These are phyloP conservation scores for Conopomorpha cramerella DNA, from an alignment of 1,140 invertebrate species.

Conservation along the genomic window DNA sequence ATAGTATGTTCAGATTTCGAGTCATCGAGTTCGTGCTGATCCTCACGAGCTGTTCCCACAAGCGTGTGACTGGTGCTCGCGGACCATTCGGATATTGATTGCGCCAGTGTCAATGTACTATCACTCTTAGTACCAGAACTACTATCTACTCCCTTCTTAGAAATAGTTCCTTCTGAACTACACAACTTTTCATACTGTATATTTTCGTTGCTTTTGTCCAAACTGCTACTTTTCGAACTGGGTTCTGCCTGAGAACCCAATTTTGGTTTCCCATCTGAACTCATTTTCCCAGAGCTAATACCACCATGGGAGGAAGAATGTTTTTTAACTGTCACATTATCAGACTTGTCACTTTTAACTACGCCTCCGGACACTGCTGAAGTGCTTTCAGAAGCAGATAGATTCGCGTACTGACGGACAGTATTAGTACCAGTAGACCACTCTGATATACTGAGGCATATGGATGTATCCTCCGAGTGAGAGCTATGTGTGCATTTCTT, in stretches of 20 bases:
- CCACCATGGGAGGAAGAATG: slow-evolving; percentile 44
- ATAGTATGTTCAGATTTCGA: slow-evolving; percentile 28
- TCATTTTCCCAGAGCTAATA: slow-evolving; percentile 35
- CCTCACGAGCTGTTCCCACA: slow-evolving; percentile 55
- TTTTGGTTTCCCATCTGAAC: slow-evolving; percentile 41
- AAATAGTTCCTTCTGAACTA: slow-evolving; percentile 62
- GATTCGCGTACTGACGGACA: slow-evolving; percentile 74
- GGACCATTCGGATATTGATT: slow-evolving; percentile 66
- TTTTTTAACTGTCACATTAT: slow-evolving; percentile 44
- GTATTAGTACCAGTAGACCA: slow-evolving; percentile 84
- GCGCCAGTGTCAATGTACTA: slow-evolving; percentile 63
- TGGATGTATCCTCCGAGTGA: slow-evolving; percentile 82
- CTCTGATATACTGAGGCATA: slow-evolving; percentile 80
- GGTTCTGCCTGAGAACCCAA: slow-evolving; percentile 37
- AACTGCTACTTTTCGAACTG: slow-evolving; percentile 52
- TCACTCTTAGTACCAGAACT: slow-evolving; percentile 66
- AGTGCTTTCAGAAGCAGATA: slow-evolving; percentile 66
- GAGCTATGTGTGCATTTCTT: slow-evolving; percentile 77
- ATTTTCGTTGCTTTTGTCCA: slow-evolving; percentile 54
- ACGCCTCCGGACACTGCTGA: slow-evolving; percentile 66
- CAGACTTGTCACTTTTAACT: slow-evolving; percentile 67
- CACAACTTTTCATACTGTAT: slow-evolving; percentile 64
- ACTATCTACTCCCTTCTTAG: slow-evolving; percentile 49
- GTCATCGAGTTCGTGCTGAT: slow-evolving; percentile 28
- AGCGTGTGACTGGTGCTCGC: slow-evolving; percentile 65